phyloP scores from a whole-genome alignment of 2,797 vertebrate genomes.

The Chromobotia macracanthus region DNA sequence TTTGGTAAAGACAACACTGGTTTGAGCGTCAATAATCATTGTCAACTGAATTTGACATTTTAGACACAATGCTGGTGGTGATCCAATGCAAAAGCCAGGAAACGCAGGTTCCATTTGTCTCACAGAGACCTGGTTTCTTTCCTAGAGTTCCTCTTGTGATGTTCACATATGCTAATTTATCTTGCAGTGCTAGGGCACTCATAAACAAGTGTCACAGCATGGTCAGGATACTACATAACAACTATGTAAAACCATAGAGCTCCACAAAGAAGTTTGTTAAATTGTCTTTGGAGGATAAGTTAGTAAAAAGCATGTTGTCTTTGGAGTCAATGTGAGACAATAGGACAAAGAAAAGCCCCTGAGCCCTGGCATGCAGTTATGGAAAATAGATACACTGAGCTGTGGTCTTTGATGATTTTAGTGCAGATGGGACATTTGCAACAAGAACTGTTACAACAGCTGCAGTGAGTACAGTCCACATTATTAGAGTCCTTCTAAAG shows the following conservation, averaged over 20 bases:
- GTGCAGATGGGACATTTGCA: slow-evolving; percentile 59
- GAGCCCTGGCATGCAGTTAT: slow-evolving; percentile 65
- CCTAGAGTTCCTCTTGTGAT: slow-evolving; percentile 22
- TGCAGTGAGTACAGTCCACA: slow-evolving; percentile 10
- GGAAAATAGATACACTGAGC: slow-evolving; percentile 66
- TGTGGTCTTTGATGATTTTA: slow-evolving; percentile 65
- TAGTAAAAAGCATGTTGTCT: slow-evolving; percentile 48
- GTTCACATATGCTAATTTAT: slow-evolving; percentile 33
- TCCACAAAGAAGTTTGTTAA: slow-evolving; percentile 12
- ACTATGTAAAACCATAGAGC: not conserved
- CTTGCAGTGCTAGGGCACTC: slow-evolving; percentile 20
- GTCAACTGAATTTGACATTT: slow-evolving; percentile 65
- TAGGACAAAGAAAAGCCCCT: slow-evolving; percentile 57
- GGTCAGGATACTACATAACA: not conserved
- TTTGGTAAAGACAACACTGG: slow-evolving; percentile 51
- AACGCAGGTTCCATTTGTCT: slow-evolving; percentile 15
- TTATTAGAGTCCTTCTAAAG: slow-evolving; percentile 5
- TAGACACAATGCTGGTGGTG: slow-evolving; percentile 62
- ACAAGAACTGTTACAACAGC: slow-evolving; percentile 38
- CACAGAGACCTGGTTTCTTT: not conserved
- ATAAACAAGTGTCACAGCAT: slow-evolving; percentile 31
- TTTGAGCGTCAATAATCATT: slow-evolving; percentile 76
- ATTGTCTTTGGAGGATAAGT: slow-evolving; percentile 23
- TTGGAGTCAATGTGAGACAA: slow-evolving; percentile 59
- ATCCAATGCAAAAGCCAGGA: slow-evolving; percentile 53